These are phyloP conservation scores for Rhabdophis nuchalis DNA, from an alignment of 2,797 vertebrate genomes.

Conservation along the genomic window DNA sequence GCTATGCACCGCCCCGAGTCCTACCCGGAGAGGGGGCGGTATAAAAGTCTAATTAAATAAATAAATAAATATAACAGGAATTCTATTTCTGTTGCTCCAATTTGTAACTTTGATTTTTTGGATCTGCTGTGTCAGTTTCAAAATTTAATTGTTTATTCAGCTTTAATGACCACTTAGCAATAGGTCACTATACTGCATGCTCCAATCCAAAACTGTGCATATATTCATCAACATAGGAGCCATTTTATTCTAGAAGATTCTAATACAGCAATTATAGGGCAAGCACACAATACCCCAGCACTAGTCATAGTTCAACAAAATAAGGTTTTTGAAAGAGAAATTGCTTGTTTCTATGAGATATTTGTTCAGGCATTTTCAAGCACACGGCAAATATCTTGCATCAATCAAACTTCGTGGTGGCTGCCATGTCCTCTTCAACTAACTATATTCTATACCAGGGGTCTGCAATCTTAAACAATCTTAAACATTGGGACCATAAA, in stretches of 20 bases:
- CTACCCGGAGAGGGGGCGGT: too few relatives aligned
- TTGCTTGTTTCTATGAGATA: neutral
- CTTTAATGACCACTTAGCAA: neutral
- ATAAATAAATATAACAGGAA: constrained; percentile 19
- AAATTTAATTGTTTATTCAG: constrained; percentile 29
- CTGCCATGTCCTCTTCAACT: neutral
- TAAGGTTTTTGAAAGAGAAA: neutral
- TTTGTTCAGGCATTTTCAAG: neutral
- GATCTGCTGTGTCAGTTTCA: rapidly evolving
- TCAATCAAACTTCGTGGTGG: neutral
- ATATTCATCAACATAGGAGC: constrained; percentile 34
- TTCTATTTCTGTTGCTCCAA: neutral
- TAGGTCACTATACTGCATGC: constrained; percentile 46
- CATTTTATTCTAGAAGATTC: constrained; percentile 68
- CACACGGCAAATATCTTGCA: neutral
- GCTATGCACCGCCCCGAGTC: too few relatives aligned
- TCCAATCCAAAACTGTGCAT: constrained; percentile 10
- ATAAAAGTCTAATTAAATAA: too few relatives aligned
- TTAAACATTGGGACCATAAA: too few relatives aligned
- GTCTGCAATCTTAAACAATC: too few relatives aligned
- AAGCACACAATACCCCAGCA: constrained; percentile 18
- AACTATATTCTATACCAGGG: too few relatives aligned
- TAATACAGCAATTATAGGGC: constrained; percentile 27
- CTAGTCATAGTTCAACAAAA: constrained; percentile 4
- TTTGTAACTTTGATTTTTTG: neutral